phyloP scores from a whole-genome alignment of 2,797 vertebrate genomes.

The Enteromius viviparus region DNA sequence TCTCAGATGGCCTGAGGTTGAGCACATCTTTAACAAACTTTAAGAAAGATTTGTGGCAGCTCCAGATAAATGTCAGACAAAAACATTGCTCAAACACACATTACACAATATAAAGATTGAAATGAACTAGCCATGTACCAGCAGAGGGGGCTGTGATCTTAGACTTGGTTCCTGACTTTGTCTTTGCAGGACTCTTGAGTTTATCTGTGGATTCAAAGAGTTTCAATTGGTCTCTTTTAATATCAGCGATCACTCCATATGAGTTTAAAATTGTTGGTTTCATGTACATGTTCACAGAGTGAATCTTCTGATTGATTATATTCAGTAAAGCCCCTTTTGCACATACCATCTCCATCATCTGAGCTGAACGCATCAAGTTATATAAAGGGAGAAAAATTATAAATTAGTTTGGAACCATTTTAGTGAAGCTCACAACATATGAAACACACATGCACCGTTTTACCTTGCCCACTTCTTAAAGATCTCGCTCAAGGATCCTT shows the following conservation, averaged over 20 bases:
- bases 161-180: not conserved
- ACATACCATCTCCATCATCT: slow-evolving; percentile 25
- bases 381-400: not conserved
- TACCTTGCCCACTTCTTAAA: slow-evolving; percentile 53
- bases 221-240: not conserved
- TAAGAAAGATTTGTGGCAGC: not conserved
- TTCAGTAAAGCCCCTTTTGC: no score
- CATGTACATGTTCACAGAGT: no score
- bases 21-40: not conserved
- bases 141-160: slow-evolving; percentile 5
- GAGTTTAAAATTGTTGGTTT: not conserved
- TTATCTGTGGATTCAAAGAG: not conserved
- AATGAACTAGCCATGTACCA: not conserved
- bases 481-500: slow-evolving; percentile 45
- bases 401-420: not conserved
- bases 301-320: not conserved
- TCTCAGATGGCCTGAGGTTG: not conserved
- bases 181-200: not conserved
- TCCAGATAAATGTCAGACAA: not conserved
- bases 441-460: not conserved
- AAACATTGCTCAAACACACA: not conserved
- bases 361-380: not conserved
- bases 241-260: not conserved
- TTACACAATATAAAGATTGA: not conserved
- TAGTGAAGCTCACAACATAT: not conserved